A percentile compares a stretch with the other conserved stretches of the same genome.
Conservation (phyloP, 2,113 vertebrate genomes). For the Emydura subglobosa region DNA sequence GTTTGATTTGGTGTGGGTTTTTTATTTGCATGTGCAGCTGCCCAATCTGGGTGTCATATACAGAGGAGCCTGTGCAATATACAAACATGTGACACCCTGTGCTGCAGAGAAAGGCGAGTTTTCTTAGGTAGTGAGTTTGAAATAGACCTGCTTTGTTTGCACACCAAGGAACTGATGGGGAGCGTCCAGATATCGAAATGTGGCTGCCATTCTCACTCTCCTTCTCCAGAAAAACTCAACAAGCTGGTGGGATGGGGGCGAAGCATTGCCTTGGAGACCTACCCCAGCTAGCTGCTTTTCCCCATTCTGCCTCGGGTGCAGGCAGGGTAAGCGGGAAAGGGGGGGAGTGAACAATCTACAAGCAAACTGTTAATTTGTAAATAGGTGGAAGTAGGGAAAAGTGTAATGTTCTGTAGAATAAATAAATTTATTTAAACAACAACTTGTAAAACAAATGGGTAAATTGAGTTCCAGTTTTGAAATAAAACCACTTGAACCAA, state of each 20-base stretch:
- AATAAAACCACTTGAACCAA: slow-evolving; percentile 71
- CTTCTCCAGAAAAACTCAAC: background rate
- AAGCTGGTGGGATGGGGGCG: background rate
- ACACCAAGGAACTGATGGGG: accelerated
- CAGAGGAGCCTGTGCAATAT: background rate
- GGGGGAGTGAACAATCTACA: slow-evolving; percentile 3
- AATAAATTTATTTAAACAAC: slow-evolving; percentile 72
- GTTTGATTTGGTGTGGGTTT: background rate
- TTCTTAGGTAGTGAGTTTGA: background rate
- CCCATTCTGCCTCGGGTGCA: background rate
- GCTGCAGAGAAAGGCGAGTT: background rate
- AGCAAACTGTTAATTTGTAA: slow-evolving; percentile 74
- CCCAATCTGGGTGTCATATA: background rate
- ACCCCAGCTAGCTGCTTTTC: background rate
- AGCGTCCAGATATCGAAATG: accelerated
- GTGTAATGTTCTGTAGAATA: slow-evolving; percentile 76
- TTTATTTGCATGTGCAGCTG: background rate
- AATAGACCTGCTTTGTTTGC: background rate
- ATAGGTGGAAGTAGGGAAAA: slow-evolving; percentile 72
- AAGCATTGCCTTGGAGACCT: slow-evolving; percentile 28
- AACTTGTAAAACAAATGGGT: slow-evolving; percentile 50
- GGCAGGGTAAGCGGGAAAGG: background rate
- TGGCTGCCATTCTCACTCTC: accelerated
- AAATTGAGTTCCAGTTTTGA: slow-evolving; percentile 39
- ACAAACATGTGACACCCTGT: background rate